phyloP scores from a whole-genome alignment of 1,140 invertebrate genomes.

The Wiebesia pumilae region DNA sequence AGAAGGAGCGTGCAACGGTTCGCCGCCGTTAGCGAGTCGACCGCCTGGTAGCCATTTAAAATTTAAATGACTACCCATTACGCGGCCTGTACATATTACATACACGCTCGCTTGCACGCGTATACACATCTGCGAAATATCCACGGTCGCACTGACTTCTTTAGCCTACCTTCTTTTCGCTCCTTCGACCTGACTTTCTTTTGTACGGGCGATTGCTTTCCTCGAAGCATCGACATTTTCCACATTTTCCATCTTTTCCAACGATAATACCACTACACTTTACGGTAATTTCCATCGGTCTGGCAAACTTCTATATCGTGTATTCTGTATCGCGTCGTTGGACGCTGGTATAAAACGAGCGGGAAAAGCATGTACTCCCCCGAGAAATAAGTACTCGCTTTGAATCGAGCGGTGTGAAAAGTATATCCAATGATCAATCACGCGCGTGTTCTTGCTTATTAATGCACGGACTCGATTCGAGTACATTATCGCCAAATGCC shows the following conservation, averaged over 20 bases:
- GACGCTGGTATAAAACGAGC: not conserved
- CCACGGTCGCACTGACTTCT: not conserved
- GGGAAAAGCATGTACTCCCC: not conserved
- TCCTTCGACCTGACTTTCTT: not conserved
- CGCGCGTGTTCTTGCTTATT: not conserved
- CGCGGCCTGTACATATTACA: constrained; percentile 47
- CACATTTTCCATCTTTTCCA: too few relatives aligned
- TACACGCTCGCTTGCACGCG: not conserved
- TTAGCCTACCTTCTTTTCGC: not conserved
- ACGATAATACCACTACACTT: too few relatives aligned
- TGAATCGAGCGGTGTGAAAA: not conserved
- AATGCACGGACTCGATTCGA: not conserved
- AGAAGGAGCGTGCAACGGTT: constrained; percentile 27
- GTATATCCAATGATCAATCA: not conserved
- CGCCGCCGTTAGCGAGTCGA: constrained; percentile 17
- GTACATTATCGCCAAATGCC: not conserved
- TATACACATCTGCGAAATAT: not conserved
- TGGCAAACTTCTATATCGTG: not conserved
- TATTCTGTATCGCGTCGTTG: too few relatives aligned
- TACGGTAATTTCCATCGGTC: not conserved
- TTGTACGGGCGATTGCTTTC: not conserved
- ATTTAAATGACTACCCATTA: constrained; percentile 60
- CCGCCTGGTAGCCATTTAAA: constrained; percentile 59
- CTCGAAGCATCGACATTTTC: not conserved
- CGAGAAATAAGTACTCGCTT: not conserved